phyloP scores from a whole-genome alignment of 2,797 vertebrate species.

The Brachyrhaphis roseni region DNA sequence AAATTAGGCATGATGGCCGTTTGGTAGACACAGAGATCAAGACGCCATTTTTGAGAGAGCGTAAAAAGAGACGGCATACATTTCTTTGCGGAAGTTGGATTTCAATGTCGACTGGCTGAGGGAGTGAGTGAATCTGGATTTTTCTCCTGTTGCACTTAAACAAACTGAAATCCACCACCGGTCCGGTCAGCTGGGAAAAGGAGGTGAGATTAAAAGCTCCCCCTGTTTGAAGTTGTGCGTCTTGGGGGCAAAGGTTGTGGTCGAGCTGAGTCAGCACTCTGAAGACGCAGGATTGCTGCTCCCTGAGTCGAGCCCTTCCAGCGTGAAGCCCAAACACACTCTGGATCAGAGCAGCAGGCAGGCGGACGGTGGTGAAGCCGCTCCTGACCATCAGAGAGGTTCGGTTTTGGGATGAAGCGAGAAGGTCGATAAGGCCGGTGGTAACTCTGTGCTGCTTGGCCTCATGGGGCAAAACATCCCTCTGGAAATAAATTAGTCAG shows the following conservation, averaged over 20 bases:
- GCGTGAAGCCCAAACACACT: constrained; percentile 28
- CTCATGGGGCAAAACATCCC: constrained; percentile 50
- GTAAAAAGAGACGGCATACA: constrained; percentile 57
- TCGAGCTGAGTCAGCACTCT: constrained; percentile 71
- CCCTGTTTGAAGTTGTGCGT: constrained; percentile 60
- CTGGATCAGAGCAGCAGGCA: constrained; percentile 64
- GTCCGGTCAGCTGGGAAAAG: constrained; percentile 68
- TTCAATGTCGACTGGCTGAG: constrained; percentile 71
- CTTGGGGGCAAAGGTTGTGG: constrained; percentile 65
- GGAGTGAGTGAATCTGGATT: constrained; percentile 68
- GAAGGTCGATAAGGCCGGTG: constrained; percentile 60
- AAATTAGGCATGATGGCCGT: background rate
- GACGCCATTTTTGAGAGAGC: background rate
- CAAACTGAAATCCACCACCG: constrained; percentile 73
- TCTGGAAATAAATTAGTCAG: constrained; percentile 61
- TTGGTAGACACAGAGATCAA: background rate
- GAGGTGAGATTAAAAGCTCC: background rate
- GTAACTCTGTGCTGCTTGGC: constrained; percentile 62
- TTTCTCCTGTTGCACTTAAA: constrained; percentile 79
- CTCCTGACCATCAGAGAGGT: constrained; percentile 58
- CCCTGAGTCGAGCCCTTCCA: constrained; percentile 10
- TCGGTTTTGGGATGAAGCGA: constrained; percentile 44
- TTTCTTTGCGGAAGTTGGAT: constrained; percentile 59
- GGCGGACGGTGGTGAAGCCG: constrained; percentile 61
- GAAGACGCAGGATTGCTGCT: constrained; percentile 66